Evolutionary conservation across 2,113 vertebrate genomes (phyloP), one percentile per base, ranked within the genome.

Genomic region (Trogon surrucura): DNA sequence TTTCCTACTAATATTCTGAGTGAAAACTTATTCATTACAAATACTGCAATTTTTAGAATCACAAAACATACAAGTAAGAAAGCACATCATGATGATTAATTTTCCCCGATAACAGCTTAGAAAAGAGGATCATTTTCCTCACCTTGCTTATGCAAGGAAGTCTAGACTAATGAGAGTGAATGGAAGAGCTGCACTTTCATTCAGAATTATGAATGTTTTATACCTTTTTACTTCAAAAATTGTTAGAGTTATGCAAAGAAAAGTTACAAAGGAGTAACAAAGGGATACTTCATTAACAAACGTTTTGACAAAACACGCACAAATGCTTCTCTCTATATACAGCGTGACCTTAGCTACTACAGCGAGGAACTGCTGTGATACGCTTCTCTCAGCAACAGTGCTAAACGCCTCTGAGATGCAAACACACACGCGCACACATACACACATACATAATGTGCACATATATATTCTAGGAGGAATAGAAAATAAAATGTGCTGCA

Each of bases 1-100:
- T 77, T 73, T 61, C 32, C 88, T 74, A 21, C 29, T 48, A 20
- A 75, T 38, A 81, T 50, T 79, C 53, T 34, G 22, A 81, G 48
- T 70, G 51, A 77, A 88, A 93, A 45, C 22, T 80, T 83, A 56
- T 34, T 83, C 56, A 51, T 56, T 48, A 23, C 17, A 73, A 36
- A 14, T 12, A 25, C 4, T 60, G 27, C 5, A 53, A 34, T 25
- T 84, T 92, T 81, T 70, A 84, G 61, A 83, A 74, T 30, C 29
- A 53, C 34, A 66, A 65, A 65, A 74, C 60, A 81, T 10, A 45
- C 45, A 61, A 45, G 80, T 88, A 93, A 91, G 77, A 87, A 93
- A 85, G 41, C 36, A 58, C 25, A 47, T 27, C 53, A 45, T 10
- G 30, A 56, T 53, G 80, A 75, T 62, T 81, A 34, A 32, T 92